A percentile compares a stretch with the other conserved stretches of the same genome.
phyloP scores from a whole-genome alignment of 2,113 vertebrate genomes.

The Strigops habroptila region DNA sequence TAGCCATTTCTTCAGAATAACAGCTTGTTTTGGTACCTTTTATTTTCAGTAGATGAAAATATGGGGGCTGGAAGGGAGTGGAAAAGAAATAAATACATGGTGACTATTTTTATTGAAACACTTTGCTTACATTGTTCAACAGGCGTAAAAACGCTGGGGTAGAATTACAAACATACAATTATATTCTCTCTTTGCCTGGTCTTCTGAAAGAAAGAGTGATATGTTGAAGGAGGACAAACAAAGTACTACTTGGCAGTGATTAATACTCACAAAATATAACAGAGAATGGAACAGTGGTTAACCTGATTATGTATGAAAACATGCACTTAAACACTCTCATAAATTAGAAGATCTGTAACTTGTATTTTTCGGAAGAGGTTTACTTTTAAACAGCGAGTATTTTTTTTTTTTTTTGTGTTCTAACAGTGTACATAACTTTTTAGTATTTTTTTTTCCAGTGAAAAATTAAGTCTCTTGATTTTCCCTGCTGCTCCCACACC shows the following conservation, averaged over 20 bases:
- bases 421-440: neutral
- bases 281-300: neutral
- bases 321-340: neutral
- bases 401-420: neutral
- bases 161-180: neutral
- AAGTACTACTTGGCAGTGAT: neutral
- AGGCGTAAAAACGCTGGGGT: neutral
- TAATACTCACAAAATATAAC: neutral
- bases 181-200: neutral
- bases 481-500: neutral
- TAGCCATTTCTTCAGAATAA: neutral
- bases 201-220: neutral
- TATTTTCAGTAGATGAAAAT: neutral
- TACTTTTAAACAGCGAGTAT: neutral
- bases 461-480: neutral
- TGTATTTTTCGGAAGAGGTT: neutral
- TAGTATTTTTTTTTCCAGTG: neutral
- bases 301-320: conserved; percentile 9
- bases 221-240: neutral
- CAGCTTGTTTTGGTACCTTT: neutral
- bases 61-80: neutral
- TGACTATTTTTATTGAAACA: neutral
- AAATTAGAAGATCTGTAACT: neutral
- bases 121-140: neutral
- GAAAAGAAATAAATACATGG: neutral